phyloP scores from a whole-genome alignment of 2,797 vertebrate genomes.

The Characodon lateralis region DNA sequence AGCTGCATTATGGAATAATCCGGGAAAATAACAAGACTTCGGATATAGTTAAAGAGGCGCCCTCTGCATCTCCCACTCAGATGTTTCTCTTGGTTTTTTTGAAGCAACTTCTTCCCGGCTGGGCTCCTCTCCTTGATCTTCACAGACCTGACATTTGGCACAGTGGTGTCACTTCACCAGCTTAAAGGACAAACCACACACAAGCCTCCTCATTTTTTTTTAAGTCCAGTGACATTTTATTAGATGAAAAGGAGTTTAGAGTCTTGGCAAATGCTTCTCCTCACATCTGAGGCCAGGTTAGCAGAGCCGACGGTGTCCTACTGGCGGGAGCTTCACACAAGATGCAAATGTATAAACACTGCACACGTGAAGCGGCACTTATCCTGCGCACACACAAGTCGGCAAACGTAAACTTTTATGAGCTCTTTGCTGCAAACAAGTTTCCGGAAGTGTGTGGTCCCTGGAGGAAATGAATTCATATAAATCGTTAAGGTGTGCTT shows the following conservation, averaged over 20 bases:
- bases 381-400: constrained; percentile 17
- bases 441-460: background rate
- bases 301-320: constrained; percentile 44
- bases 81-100: constrained; percentile 27
- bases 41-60: background rate
- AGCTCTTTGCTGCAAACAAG: constrained; percentile 45
- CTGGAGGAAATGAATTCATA: constrained; percentile 3
- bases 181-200: constrained; percentile 52
- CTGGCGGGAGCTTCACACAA: constrained; percentile 4
- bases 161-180: constrained; percentile 42
- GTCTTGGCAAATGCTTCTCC: constrained; percentile 39
- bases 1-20: constrained; percentile 7
- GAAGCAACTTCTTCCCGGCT: constrained; percentile 17
- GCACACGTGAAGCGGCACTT: background rate
- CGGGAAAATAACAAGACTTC: constrained; percentile 7
- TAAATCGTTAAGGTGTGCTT: background rate
- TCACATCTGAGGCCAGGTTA: constrained; percentile 36
- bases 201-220: constrained; percentile 58
- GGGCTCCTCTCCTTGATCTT: constrained; percentile 42
- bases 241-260: constrained; percentile 56
- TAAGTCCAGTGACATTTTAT: constrained; percentile 65
- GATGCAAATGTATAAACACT: constrained; percentile 11
- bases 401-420: constrained; percentile 44
- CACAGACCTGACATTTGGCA: constrained; percentile 61
- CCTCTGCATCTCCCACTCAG: constrained; percentile 30